Conservation (phyloP, 2,888 invertebrate genomes). For the Prosapia bicincta region DNA sequence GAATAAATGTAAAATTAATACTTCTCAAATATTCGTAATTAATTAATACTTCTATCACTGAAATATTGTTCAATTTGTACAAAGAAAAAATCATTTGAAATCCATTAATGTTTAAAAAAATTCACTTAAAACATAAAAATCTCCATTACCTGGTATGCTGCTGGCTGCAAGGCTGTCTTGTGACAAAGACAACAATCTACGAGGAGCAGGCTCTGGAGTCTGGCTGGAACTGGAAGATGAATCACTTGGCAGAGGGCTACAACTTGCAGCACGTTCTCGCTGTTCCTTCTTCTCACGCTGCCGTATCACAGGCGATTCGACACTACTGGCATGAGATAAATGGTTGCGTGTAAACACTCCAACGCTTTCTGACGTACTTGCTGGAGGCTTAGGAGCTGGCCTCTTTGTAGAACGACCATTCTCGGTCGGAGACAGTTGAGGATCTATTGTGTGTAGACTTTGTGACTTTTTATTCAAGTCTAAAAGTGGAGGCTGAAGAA, state of each 20-base stretch:
- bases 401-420: constrained; percentile 51
- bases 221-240: constrained; percentile 9
- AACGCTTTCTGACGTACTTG: constrained; percentile 43
- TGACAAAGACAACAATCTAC: constrained; percentile 68
- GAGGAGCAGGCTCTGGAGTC: constrained; percentile 62
- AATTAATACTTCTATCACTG: too few relatives aligned
- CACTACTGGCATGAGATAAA: not conserved
- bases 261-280: constrained; percentile 19
- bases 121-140: too few relatives aligned
- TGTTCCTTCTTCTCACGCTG: constrained; percentile 35
- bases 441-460: not conserved
- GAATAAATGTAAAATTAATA: too few relatives aligned
- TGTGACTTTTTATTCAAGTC: not conserved
- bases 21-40: too few relatives aligned
- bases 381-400: constrained; percentile 73
- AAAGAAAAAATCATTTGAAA: too few relatives aligned
- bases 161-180: constrained; percentile 61
- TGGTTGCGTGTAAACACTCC: constrained; percentile 2
- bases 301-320: constrained; percentile 31
- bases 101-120: too few relatives aligned
- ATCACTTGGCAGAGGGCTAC: constrained; percentile 26
- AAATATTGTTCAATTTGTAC: too few relatives aligned
- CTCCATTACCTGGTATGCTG: not conserved
- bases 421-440: constrained; percentile 24
- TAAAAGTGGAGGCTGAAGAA: not conserved